Evolutionary conservation across 2,113 vertebrate species (phyloP).

Genomic region (Apodemus sylvaticus): DNA sequence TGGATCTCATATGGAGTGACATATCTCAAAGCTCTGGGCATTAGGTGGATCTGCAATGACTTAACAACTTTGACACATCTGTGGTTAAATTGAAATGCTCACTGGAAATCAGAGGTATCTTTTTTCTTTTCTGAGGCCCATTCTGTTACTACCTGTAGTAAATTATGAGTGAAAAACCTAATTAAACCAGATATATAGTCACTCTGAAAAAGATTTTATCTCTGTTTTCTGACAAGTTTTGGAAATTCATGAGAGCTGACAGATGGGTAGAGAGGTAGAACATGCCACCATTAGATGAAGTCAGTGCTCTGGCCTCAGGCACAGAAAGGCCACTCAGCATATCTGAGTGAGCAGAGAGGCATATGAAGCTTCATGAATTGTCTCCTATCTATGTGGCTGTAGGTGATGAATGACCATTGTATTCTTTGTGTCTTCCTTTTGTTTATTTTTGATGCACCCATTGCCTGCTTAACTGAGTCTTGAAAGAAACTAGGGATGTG

Average conservation of each 20-base stretch:
- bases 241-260: neutral
- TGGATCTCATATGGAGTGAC: accelerated
- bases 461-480: neutral
- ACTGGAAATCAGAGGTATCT: neutral
- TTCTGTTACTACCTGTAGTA: neutral
- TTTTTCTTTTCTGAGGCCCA: neutral
- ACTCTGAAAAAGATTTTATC: neutral
- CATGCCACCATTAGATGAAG: neutral
- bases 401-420: neutral
- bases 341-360: neutral
- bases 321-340: neutral
- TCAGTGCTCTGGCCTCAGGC: neutral
- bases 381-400: neutral
- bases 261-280: neutral
- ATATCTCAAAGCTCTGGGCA: neutral
- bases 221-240: neutral
- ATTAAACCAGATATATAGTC: neutral
- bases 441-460: neutral
- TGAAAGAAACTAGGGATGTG: neutral
- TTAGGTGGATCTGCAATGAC: neutral
- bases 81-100: neutral
- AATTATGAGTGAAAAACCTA: neutral
- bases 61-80: neutral
- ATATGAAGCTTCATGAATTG: neutral
- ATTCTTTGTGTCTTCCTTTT: neutral